Evolutionary conservation across 2,888 invertebrate genomes (phyloP), one percentile per base, ranked within the genome.

Genomic region (Ophioninae sp.): DNA sequence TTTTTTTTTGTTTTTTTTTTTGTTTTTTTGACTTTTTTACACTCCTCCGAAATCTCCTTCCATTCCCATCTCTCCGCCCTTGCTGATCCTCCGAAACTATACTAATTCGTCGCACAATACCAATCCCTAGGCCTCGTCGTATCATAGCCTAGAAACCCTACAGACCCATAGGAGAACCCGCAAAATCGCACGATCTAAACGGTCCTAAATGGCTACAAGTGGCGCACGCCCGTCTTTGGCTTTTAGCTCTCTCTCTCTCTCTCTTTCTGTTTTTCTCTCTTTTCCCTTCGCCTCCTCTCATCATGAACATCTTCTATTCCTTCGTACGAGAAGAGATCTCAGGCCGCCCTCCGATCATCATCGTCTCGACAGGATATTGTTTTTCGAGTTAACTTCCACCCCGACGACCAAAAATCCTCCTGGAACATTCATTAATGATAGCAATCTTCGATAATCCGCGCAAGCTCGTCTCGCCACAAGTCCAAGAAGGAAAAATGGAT

Each of bases 301-400:
- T 30, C 30, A 2, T 3, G 30, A 30, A 30, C 30, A 30, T 21
- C 37, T 37, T 30, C 21, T 57, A 39, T 20, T 62, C 61, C 23
- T 30, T 23, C 23, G 23, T 61, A n/a, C 61, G 23, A 20, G 39
- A 61, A 69, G 50, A 41, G 62, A 65, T 57, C 30, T 68, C 76
- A 20, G 44, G 64, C 64, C 30, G 65, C 73, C 20, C 50, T 75
- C 10, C n/a, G 20, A 50, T 39, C 8, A 69, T 77, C 79, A 50
- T 77, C 68, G 56, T 86, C 68, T 44, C 86, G 86, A 86, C 88
- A 87, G 89, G 89, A 89, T 89, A 88, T 89, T 88, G 87, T 88
- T 87, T 86, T 87, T 87, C 86, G 81, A 79, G 81, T 83, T 74
- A 84, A 87, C 85, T 85, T 86, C 77, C 30, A 62, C 50, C 74